Evolutionary conservation across 2,797 vertebrate species (phyloP).

Genomic region (Pitangus sulphuratus): DNA sequence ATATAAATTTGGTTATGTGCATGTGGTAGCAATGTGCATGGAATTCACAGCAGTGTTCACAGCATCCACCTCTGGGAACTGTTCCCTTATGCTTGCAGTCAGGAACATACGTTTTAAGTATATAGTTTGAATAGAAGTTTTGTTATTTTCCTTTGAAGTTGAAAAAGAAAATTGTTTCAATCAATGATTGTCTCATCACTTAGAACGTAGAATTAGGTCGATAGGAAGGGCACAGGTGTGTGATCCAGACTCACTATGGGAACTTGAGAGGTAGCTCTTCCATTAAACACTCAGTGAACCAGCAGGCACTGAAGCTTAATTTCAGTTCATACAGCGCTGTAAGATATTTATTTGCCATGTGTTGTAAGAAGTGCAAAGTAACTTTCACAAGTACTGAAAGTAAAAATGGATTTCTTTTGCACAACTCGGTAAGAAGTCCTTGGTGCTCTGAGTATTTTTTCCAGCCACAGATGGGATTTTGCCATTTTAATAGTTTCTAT

Average conservation of each 20-base stretch:
- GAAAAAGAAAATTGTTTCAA: neutral
- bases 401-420: neutral
- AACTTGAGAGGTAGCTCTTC: neutral
- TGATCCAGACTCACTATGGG: neutral
- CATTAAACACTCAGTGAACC: neutral
- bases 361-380: neutral
- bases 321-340: neutral
- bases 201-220: neutral
- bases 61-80: neutral
- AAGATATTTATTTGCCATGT: neutral
- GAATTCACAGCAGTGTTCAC: neutral
- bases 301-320: neutral
- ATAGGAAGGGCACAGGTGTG: neutral
- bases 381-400: neutral
- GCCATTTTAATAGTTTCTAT: neutral
- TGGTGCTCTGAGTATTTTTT: neutral
- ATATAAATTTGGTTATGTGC: neutral
- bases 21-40: neutral
- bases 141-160: neutral
- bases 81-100: neutral
- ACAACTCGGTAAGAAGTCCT: neutral
- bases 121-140: neutral
- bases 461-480: neutral
- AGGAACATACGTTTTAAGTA: slow-evolving; percentile 12
- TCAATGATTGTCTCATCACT: neutral